Evolutionary conservation across 2,888 invertebrate genomes (phyloP).

Genomic region (Acrobasis repandana): DNA sequence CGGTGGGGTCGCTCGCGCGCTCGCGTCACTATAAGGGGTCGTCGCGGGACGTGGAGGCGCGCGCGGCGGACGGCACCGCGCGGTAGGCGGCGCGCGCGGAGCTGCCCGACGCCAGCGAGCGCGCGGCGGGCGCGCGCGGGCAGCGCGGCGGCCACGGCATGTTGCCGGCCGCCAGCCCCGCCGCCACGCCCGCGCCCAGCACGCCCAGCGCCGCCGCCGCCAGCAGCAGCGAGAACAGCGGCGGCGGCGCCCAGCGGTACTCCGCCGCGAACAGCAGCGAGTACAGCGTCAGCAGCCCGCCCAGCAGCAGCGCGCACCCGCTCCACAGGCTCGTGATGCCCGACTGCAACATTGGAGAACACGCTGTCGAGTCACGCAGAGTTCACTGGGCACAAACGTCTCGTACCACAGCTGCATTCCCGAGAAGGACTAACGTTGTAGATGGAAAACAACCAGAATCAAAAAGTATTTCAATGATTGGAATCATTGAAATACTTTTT

Average conservation of each 20-base stretch:
- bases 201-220: conserved; percentile 31
- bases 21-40: conserved; percentile 67
- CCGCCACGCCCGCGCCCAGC: conserved; percentile 32
- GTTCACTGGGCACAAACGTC: too few species aligned
- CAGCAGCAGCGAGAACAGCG: conserved; percentile 39
- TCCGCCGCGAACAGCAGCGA: conserved; percentile 49
- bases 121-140: conserved; percentile 34
- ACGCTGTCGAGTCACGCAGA: background rate
- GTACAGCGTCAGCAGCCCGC: conserved; percentile 53
- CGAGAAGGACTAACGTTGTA: too few species aligned
- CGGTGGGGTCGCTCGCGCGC: conserved; percentile 35
- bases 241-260: conserved; percentile 43
- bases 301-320: conserved; percentile 50
- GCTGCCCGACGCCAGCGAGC: conserved; percentile 41
- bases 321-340: conserved; percentile 41
- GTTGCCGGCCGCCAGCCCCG: conserved; percentile 28
- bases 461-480: too few species aligned
- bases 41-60: conserved; percentile 48
- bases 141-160: conserved; percentile 27
- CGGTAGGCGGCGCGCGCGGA: conserved; percentile 45
- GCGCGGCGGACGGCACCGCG: conserved; percentile 30
- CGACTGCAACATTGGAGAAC: conserved; percentile 26
- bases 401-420: too few species aligned
- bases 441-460: too few species aligned
- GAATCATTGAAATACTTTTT: too few species aligned